A percentile compares a stretch with the other conserved stretches of the same genome.
Conservation (phyloP, 2,888 invertebrate species). For the Poecilobothrus nobilitatus region DNA sequence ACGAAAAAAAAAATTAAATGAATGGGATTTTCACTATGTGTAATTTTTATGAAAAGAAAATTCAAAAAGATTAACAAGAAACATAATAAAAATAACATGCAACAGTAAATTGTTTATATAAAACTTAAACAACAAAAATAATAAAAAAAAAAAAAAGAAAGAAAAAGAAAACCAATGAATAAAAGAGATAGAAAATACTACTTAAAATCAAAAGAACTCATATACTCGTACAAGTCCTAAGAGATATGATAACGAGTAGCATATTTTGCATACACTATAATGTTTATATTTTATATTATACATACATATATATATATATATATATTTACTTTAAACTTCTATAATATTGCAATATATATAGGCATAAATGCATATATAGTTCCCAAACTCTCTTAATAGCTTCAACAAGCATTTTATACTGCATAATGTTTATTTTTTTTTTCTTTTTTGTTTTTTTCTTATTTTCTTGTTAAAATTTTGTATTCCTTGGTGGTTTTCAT, state of each 20-base stretch:
- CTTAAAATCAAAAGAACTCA: constrained; percentile 6
- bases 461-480: too few species aligned
- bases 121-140: neutral
- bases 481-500: too few species aligned
- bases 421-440: neutral
- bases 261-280: neutral
- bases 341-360: too few species aligned
- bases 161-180: neutral
- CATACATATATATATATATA: too few species aligned
- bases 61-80: too few species aligned
- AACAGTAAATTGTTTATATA: constrained; percentile 1
- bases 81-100: neutral
- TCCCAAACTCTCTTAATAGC: neutral
- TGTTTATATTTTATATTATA: too few species aligned
- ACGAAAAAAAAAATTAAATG: too few species aligned
- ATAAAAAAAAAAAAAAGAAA: neutral
- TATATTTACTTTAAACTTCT: too few species aligned
- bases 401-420: neutral
- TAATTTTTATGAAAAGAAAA: too few species aligned
- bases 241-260: constrained; percentile 4
- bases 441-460: too few species aligned
- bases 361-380: neutral
- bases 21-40: too few species aligned
- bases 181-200: neutral
- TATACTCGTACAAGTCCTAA: neutral